Evolutionary conservation across 2,888 invertebrate genomes (phyloP).

Genomic region (Nomada ferruginata): DNA sequence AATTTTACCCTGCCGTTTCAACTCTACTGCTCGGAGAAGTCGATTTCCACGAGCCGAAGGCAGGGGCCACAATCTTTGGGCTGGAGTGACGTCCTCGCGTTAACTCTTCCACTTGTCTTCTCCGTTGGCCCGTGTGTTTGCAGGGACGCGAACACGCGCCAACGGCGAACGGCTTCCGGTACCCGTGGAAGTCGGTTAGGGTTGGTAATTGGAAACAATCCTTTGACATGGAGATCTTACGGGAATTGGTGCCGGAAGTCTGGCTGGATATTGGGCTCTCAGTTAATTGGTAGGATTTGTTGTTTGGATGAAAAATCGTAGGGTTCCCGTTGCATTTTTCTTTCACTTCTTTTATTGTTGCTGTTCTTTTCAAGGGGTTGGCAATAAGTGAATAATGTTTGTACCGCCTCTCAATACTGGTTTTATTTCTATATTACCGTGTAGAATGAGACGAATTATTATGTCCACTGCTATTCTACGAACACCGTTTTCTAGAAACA

Average conservation of each 20-base stretch:
- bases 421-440: too few species aligned
- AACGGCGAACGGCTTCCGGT: background rate
- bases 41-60: background rate
- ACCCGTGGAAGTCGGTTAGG: background rate
- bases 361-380: too few species aligned
- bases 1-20: constrained; percentile 69
- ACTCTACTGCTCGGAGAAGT: constrained; percentile 50
- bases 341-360: background rate
- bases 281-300: background rate
- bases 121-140: background rate
- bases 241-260: background rate
- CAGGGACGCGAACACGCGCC: background rate
- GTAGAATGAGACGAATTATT: too few species aligned
- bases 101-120: background rate
- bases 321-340: background rate
- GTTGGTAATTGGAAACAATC: constrained; percentile 8
- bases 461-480: too few species aligned
- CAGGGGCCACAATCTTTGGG: background rate
- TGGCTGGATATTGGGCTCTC: background rate
- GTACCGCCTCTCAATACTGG: too few species aligned
- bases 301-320: background rate
- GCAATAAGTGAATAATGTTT: too few species aligned
- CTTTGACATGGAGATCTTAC: constrained; percentile 4
- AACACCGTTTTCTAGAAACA: too few species aligned
- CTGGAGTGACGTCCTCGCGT: too few species aligned